phyloP scores from a whole-genome alignment of 2,888 invertebrate genomes.

The Neocrepidodera transversa region DNA sequence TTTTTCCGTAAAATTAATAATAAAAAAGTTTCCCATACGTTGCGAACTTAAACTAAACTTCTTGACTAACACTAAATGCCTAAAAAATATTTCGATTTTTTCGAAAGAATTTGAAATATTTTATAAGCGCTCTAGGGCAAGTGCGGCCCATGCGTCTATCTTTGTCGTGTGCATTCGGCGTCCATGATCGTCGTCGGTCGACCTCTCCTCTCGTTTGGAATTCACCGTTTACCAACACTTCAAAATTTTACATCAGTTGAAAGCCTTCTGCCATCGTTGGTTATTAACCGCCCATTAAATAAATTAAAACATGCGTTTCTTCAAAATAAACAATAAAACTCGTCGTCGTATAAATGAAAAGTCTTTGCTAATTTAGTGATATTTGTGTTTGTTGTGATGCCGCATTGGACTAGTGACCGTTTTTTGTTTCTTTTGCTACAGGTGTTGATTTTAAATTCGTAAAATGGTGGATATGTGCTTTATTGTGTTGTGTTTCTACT shows the following conservation, averaged over 20 bases:
- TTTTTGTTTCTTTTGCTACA: conserved; percentile 26
- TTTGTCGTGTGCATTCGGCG: conserved; percentile 36
- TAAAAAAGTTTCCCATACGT: too few relatives aligned
- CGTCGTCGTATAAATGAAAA: conserved; percentile 14
- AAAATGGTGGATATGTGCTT: conserved; percentile 18
- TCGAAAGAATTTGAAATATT: too few relatives aligned
- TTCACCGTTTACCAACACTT: conserved; percentile 26
- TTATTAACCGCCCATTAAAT: background rate
- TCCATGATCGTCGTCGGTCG: conserved; percentile 23
- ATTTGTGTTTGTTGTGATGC: conserved; percentile 4
- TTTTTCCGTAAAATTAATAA: too few relatives aligned
- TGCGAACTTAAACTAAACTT: too few relatives aligned
- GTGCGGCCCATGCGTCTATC: conserved; percentile 19
- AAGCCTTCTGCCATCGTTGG: conserved; percentile 2
- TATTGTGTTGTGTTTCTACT: conserved; percentile 6
- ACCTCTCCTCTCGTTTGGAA: conserved; percentile 30
- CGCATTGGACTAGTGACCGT: conserved; percentile 8
- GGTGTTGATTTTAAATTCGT: conserved; percentile 29
- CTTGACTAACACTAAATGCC: too few relatives aligned
- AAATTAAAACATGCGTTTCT: conserved; percentile 20
- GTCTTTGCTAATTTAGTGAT: background rate
- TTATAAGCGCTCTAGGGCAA: too few relatives aligned
- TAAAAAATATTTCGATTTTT: too few relatives aligned
- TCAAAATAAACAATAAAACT: conserved; percentile 11
- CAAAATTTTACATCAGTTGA: conserved; percentile 19